phyloP scores from a whole-genome alignment of 2,113 vertebrate genomes.

The Mixornis gularis region DNA sequence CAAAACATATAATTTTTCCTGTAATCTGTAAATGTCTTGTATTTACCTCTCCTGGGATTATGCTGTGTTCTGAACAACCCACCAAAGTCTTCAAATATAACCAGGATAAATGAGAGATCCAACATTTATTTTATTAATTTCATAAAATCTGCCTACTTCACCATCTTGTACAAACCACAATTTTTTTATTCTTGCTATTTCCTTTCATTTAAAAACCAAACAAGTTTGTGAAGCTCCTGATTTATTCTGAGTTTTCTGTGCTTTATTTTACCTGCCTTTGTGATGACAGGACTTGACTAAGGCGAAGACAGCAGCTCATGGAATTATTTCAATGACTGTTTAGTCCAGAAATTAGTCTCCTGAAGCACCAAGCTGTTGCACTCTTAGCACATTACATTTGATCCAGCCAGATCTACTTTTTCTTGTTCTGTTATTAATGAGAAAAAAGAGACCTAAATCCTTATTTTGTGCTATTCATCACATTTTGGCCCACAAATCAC shows the following conservation, averaged over 20 bases:
- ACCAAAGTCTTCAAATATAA: not conserved
- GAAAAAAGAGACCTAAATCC: constrained; percentile 6
- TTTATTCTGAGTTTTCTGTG: not conserved
- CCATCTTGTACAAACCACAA: not conserved
- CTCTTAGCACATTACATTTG: not conserved
- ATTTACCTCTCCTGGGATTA: not conserved
- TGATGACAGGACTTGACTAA: not conserved
- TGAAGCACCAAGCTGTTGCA: not conserved
- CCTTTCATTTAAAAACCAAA: not conserved
- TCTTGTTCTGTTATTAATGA: constrained; percentile 15
- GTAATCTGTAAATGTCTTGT: not conserved
- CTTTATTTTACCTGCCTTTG: not conserved
- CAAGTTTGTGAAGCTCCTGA: not conserved
- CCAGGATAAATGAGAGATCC: not conserved
- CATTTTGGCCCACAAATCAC: constrained; percentile 34
- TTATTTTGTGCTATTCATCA: constrained; percentile 33
- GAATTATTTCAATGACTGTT: not conserved
- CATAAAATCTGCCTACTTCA: not conserved
- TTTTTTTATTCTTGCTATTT: not conserved
- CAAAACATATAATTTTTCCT: not conserved
- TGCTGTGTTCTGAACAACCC: not conserved
- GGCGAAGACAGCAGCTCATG: not conserved
- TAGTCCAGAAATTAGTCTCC: not conserved
- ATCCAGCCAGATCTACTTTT: not conserved
- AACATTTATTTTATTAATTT: not conserved